Base-by-base conservation (phyloP, 2,113 vertebrate species). In the Leptobrachium leishanense region DNA sequence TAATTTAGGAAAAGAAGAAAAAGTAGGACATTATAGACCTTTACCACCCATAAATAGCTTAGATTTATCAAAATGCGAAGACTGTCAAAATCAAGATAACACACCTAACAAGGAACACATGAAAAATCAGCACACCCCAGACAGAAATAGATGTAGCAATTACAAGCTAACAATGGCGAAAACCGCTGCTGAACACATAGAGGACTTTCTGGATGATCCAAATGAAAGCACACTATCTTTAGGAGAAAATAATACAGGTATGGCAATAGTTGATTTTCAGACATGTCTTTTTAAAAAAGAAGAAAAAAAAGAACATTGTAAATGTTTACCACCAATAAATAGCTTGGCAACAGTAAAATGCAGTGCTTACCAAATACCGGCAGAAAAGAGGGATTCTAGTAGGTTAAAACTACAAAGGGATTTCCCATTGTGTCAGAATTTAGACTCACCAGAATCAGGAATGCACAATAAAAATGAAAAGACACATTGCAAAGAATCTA, bases 11-110 rank as follows among this genome's bases (percentile, higher is more conserved):
- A 90, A 90, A 85, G 77, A 70, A 8, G 83, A 76, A 54, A 90
- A 90, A 85, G 77, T 69, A 8, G 83, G 75, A 54, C 90, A 81
- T 64, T 87, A 87, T 67, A 78, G 57, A 72, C 88, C 87, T 82
- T 71, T 85, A 2, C 83, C 88, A 73, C 86, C 85, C 40, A 84
- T 74, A 11, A 78, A 83, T 5, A 40, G 82, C 1, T 82, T 80
- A 5, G 80, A 75, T 55, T 73, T 8, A 13, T 71, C 87, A 84
- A 90, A 86, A 65, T 86, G 76, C 1, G 86, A 75, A 10, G 55
- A 71, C 64, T 83, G 84, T 75, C 42, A 31, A 46, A 44, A 69
- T 20, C 6, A 5, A 46, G 43, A 69, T 3, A 59, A 59, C 9
- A 59, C 13, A 15, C 55, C 20, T 31, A 31, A 59, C 10, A 5